Evolutionary conservation across 2,797 vertebrate genomes (phyloP).

Genomic region (Falco peregrinus): DNA sequence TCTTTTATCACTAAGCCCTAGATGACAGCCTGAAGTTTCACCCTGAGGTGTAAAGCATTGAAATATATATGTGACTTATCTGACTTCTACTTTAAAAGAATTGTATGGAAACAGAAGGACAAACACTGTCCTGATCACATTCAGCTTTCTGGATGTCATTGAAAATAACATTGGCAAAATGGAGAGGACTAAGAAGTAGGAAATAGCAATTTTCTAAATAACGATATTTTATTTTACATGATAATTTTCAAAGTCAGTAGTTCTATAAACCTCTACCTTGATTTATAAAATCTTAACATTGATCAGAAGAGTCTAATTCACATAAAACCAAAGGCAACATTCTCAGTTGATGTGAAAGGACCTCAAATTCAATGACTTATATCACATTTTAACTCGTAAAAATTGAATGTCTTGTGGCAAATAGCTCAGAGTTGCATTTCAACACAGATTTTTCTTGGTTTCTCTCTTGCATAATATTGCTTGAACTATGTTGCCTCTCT

Average conservation of each 20-base stretch:
- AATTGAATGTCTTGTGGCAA: not conserved
- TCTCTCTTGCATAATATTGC: not conserved
- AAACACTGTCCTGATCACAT: not conserved
- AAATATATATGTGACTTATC: conserved; percentile 55
- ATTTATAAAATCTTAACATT: not conserved
- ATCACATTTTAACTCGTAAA: not conserved
- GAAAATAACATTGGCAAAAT: not conserved
- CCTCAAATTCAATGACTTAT: not conserved
- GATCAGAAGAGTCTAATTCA: not conserved
- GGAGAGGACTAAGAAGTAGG: not conserved
- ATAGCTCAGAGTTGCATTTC: not conserved
- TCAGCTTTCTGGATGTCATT: not conserved
- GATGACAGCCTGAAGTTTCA: conserved; percentile 50
- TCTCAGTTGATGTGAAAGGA: not conserved
- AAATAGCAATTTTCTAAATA: not conserved
- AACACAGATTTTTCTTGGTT: not conserved
- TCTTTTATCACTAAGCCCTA: conserved; percentile 42
- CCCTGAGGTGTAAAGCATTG: conserved; percentile 35
- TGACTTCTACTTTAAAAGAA: conserved; percentile 16
- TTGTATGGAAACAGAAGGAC: conserved; percentile 9
- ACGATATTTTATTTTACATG: not conserved
- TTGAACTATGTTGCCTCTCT: not conserved
- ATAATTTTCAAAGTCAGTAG: not conserved
- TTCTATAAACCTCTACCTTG: not conserved
- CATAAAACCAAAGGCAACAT: not conserved